Evolutionary conservation across 2,888 invertebrate genomes (phyloP).

Genomic region (Eupithecia abbreviata): DNA sequence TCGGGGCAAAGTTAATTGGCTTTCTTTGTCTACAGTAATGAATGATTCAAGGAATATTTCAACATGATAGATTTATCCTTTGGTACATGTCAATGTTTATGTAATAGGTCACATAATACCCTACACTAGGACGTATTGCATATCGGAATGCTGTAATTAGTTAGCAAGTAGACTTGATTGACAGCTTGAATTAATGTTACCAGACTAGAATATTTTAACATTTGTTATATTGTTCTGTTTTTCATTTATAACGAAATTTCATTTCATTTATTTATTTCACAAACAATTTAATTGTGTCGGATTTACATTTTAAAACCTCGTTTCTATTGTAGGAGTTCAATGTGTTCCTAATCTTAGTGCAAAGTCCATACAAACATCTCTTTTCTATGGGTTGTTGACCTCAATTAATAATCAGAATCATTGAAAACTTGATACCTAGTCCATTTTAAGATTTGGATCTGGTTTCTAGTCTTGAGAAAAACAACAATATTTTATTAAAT

Average conservation of each 20-base stretch:
- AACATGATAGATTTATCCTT: background rate
- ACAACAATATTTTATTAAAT: conserved; percentile 5
- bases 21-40: background rate
- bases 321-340: background rate
- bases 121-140: conserved; percentile 37
- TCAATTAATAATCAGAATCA: background rate
- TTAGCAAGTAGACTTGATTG: conserved; percentile 28
- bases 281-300: too few relatives aligned
- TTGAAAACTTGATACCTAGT: background rate
- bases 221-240: background rate
- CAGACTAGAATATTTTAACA: background rate
- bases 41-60: background rate
- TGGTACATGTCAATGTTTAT: conserved; percentile 14
- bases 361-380: background rate
- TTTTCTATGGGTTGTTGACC: background rate
- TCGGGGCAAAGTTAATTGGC: background rate
- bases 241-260: background rate
- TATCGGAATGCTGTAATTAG: conserved; percentile 12
- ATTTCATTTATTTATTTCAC: too few relatives aligned
- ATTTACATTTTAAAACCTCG: background rate
- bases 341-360: background rate
- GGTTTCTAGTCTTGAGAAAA: background rate
- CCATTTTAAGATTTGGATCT: background rate
- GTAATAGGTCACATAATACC: conserved; percentile 39
- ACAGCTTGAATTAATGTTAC: conserved; percentile 25